These are phyloP conservation scores for Dyspetes luteomarginatus DNA, from an alignment of 2,888 invertebrate genomes.

Conservation along the genomic window DNA sequence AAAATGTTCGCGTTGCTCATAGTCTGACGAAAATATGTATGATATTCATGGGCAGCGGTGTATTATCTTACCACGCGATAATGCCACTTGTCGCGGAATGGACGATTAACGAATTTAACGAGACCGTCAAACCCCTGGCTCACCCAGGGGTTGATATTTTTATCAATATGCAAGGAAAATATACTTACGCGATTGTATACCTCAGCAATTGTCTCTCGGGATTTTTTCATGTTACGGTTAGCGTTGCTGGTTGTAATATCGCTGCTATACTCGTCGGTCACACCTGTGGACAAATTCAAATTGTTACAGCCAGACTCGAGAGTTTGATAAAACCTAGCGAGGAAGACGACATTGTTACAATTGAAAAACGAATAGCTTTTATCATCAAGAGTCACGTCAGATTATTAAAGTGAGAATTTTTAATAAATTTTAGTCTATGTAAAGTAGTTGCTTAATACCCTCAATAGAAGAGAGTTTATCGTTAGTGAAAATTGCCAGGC, in stretches of 20 bases:
- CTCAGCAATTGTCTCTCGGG: constrained; percentile 58
- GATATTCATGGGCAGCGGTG: constrained; percentile 70
- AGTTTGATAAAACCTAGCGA: neutral
- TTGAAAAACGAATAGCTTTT: constrained; percentile 1
- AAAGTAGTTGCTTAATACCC: neutral
- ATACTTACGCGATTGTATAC: constrained; percentile 68
- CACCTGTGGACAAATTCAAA: constrained; percentile 64
- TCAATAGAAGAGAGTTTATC: neutral
- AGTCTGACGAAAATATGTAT: constrained; percentile 59
- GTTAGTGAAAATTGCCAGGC: neutral
- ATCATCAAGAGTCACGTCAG: constrained; percentile 24
- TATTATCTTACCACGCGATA: constrained; percentile 68
- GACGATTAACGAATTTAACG: constrained; percentile 26
- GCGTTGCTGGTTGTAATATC: constrained; percentile 60
- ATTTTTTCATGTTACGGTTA: constrained; percentile 52
- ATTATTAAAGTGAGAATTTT: constrained; percentile 13
- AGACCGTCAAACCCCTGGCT: constrained; percentile 33
- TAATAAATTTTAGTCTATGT: constrained; percentile 10
- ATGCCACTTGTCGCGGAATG: constrained; percentile 64
- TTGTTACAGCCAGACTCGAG: constrained; percentile 47
- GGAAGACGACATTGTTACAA: constrained; percentile 37
- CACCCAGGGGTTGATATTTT: constrained; percentile 30
- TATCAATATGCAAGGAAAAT: constrained; percentile 53
- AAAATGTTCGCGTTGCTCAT: constrained; percentile 14
- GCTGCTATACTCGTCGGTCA: constrained; percentile 66